Conservation (phyloP, 2,797 vertebrate species). For the Synanceia verrucosa region DNA sequence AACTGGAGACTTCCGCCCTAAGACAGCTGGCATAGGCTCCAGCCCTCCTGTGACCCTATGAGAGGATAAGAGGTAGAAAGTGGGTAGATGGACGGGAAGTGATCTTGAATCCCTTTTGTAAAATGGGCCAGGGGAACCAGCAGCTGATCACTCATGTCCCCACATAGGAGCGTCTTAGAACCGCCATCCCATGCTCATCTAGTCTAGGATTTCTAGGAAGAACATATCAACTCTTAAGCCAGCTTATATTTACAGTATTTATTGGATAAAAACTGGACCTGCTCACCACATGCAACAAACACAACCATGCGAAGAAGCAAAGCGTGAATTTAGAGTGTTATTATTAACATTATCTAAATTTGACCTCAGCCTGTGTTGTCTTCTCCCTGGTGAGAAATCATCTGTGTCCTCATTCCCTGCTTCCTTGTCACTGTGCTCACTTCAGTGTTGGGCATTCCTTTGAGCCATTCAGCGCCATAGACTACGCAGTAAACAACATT, state of each 20-base stretch:
- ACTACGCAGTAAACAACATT: constrained; percentile 53
- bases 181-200: background rate
- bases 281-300: background rate
- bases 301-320: background rate
- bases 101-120: background rate
- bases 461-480: constrained; percentile 34
- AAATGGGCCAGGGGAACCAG: background rate
- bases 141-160: background rate
- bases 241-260: background rate
- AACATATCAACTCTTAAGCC: background rate
- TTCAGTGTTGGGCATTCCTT: constrained; percentile 41
- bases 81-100: too few relatives aligned
- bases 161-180: background rate
- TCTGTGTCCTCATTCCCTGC: background rate
- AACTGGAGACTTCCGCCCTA: too few relatives aligned
- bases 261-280: background rate
- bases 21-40: too few relatives aligned
- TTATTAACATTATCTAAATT: background rate
- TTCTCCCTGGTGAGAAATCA: background rate
- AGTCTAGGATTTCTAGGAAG: background rate
- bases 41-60: too few relatives aligned
- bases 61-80: too few relatives aligned
- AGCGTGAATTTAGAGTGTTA: background rate
- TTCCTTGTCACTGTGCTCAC: constrained; percentile 27
- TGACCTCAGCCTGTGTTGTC: constrained; percentile 24